Evolutionary conservation across 2,888 invertebrate species (phyloP), one percentile per base, ranked within the genome.

Genomic region (Brenthis daphne): DNA sequence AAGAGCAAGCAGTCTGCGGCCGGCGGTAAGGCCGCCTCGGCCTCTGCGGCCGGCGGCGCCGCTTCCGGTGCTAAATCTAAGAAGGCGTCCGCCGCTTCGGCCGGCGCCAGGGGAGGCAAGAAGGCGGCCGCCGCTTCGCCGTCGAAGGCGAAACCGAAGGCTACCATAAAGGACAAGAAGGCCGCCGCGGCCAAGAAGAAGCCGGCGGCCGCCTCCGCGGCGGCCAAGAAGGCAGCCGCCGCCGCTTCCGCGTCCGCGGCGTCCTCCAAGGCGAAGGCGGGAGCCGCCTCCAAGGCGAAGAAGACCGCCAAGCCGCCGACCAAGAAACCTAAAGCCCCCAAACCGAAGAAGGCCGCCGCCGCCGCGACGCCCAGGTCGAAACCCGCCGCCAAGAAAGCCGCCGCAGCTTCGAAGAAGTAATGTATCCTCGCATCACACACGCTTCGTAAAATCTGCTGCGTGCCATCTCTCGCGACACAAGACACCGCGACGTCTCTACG

Each of bases 141-240:
- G 11, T 73, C 76, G 6, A 78, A 78, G 57, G 68, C 53, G 16
- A 68, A 68, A 43, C 33, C 53, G 54, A 57, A 55, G 55, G 75
- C 76, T 14, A 69, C 77, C 47, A 70, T 77, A 13, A 79, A 68
- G 74, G 78, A 74, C 65, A 82, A 80, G 76, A 80, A 79, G 71
- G 76, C 79, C 43, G 82, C 79, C 57, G 78, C 78, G 24, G 77
- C 79, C 29, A 81, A 80, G 70, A 80, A 79, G 72, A 80, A 79
- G 69, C 76, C 79, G 55, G 70, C 76, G 16, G 70, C 75, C 55
- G 55, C 54, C 4, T 13, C 55, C 55, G 55, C 55, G 20, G 20
- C 55, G 65, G 68, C 60, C 57, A 70, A 65, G 72, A 60, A 68
- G 51, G 65, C 57, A 13, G 66, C 69, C 24, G 58, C 67, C 47